These are phyloP conservation scores for Drosophila demipolita DNA, from an alignment of 2,888 invertebrate species.

Conservation along the genomic window DNA sequence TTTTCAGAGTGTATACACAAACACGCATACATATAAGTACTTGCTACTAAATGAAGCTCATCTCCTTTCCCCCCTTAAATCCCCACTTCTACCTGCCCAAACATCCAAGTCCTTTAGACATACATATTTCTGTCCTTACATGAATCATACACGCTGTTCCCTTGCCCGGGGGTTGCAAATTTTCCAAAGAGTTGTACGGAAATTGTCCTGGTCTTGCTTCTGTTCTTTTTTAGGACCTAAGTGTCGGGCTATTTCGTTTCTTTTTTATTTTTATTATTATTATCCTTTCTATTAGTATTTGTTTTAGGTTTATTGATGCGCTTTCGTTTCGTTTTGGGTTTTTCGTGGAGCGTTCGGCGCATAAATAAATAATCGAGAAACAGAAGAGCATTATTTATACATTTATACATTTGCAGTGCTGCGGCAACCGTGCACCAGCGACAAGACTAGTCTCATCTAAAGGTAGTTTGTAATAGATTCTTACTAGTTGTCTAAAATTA, in stretches of 20 bases:
- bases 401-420: not conserved
- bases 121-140: constrained; percentile 19
- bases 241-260: constrained; percentile 21
- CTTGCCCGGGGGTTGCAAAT: constrained; percentile 29
- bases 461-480: not conserved
- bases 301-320: constrained; percentile 12
- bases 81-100: not conserved
- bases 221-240: constrained; percentile 46
- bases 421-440: not conserved
- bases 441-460: not conserved
- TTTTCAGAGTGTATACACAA: not conserved
- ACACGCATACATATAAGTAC: not conserved
- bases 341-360: not conserved
- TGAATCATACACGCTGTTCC: constrained; percentile 32
- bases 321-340: not conserved
- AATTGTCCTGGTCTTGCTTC: not conserved
- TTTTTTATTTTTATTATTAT: constrained; percentile 33
- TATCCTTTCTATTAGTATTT: constrained; percentile 29
- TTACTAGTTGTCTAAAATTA: not conserved
- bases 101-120: not conserved
- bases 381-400: not conserved
- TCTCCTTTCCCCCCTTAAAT: not conserved
- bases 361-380: constrained; percentile 17
- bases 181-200: constrained; percentile 29
- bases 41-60: not conserved